Evolutionary conservation across 2,113 vertebrate genomes (phyloP).

Genomic region (Phyllopteryx taeniolatus): DNA sequence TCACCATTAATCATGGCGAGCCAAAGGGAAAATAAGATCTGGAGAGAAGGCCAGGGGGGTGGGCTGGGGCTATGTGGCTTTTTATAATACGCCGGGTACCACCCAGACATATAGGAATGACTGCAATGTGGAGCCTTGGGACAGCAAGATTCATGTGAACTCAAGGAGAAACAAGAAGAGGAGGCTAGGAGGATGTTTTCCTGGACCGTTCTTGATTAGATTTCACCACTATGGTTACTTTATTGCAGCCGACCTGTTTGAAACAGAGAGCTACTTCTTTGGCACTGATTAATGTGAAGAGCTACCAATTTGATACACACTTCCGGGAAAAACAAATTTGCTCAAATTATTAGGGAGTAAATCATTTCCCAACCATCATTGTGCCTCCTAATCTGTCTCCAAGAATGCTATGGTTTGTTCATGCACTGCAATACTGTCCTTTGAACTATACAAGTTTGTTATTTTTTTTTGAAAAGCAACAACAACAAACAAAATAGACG

Average conservation of each 20-base stretch:
- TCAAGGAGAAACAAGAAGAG: conserved; percentile 51
- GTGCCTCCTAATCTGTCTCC: no score
- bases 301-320: no score
- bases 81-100: conserved; percentile 42
- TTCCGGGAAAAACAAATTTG: no score
- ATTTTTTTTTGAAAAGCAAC: no score
- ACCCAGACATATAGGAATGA: conserved; percentile 60
- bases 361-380: no score
- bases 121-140: conserved; percentile 53
- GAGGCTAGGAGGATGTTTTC: conserved; percentile 34
- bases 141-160: conserved; percentile 54
- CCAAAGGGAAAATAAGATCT: background rate
- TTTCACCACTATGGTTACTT: background rate
- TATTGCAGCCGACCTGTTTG: background rate
- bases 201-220: background rate
- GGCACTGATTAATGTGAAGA: no score
- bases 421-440: background rate
- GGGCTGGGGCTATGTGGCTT: background rate
- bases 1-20: background rate
- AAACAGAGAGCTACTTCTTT: no score
- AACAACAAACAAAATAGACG: no score
- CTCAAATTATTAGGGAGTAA: no score
- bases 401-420: no score
- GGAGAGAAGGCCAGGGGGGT: background rate
- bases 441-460: background rate